phyloP scores from a whole-genome alignment of 2,113 vertebrate genomes.

The Alouatta palliata region DNA sequence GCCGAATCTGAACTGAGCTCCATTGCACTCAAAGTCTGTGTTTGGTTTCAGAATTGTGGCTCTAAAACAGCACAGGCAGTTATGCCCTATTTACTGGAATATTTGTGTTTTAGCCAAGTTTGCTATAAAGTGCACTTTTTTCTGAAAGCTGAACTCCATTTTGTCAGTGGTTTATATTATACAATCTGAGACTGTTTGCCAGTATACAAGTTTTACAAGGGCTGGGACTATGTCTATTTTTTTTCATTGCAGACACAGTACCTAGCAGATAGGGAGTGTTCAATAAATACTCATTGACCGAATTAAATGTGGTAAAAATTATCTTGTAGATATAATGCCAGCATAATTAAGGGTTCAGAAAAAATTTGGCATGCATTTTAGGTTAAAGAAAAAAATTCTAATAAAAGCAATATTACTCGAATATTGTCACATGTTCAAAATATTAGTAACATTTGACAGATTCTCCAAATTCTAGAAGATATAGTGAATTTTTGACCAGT shows the following conservation, averaged over 20 bases:
- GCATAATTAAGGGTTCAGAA: background rate
- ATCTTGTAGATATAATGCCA: background rate
- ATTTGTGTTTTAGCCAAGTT: slow-evolving; percentile 50
- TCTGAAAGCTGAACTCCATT: background rate
- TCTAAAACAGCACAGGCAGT: background rate
- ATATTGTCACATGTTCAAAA: background rate
- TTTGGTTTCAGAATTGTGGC: slow-evolving; percentile 27
- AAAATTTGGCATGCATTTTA: slow-evolving; percentile 4
- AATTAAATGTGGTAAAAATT: background rate
- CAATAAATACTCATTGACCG: slow-evolving; percentile 16
- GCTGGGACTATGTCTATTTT: background rate
- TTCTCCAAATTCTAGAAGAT: background rate
- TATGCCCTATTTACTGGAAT: slow-evolving; percentile 40
- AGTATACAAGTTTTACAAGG: slow-evolving; percentile 11
- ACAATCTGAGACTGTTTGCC: background rate
- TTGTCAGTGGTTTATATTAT: slow-evolving; percentile 11
- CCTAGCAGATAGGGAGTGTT: background rate
- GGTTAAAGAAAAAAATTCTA: background rate
- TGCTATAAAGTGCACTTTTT: slow-evolving; percentile 43
- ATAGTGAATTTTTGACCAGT: background rate
- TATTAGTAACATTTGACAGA: background rate
- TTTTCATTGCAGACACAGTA: background rate
- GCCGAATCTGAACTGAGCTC: slow-evolving; percentile 29
- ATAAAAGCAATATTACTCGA: slow-evolving; percentile 16
- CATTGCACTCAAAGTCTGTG: background rate